Evolutionary conservation across 2,113 vertebrate genomes (phyloP).

Genomic region (Pygoscelis adeliae): DNA sequence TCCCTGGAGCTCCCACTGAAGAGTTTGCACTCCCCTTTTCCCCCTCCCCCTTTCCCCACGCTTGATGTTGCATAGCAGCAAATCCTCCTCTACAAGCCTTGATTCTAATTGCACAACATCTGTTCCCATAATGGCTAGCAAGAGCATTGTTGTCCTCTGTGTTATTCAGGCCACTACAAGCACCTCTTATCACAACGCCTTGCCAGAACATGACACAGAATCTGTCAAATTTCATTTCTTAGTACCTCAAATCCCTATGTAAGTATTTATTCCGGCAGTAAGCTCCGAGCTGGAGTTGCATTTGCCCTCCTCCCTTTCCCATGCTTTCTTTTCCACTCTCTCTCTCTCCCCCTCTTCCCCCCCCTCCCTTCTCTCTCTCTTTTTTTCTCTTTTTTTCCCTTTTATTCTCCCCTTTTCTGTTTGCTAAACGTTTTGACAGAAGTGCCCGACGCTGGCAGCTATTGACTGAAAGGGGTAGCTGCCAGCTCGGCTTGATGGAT

Average conservation of each 20-base stretch:
- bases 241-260: slow-evolving; percentile 89
- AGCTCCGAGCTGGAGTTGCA: slow-evolving; percentile 76
- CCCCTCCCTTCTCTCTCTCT: slow-evolving; percentile 10
- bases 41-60: background rate
- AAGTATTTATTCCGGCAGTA: slow-evolving; percentile 86
- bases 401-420: slow-evolving; percentile 88
- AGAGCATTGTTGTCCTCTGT: slow-evolving; percentile 84
- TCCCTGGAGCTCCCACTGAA: slow-evolving; percentile 66
- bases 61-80: slow-evolving; percentile 80
- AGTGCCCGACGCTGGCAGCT: slow-evolving; percentile 98
- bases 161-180: slow-evolving; percentile 88
- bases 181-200: slow-evolving; percentile 86
- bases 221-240: slow-evolving; percentile 91
- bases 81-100: slow-evolving; percentile 77
- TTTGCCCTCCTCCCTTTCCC: slow-evolving; percentile 77
- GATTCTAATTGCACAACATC: slow-evolving; percentile 88
- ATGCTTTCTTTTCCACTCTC: slow-evolving; percentile 69
- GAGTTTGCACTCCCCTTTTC: slow-evolving; percentile 54
- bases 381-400: slow-evolving; percentile 77
- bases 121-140: slow-evolving; percentile 89
- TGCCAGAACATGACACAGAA: slow-evolving; percentile 90
- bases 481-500: slow-evolving; percentile 99
- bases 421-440: slow-evolving; percentile 99
- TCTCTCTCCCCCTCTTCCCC: slow-evolving; percentile 20
- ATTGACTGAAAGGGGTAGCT: slow-evolving; percentile 99